A percentile compares a stretch with the other conserved stretches of the same genome.
These are phyloP conservation scores for Microplitis mediator DNA, from an alignment of 1,140 invertebrate species.

Conservation along the genomic window DNA sequence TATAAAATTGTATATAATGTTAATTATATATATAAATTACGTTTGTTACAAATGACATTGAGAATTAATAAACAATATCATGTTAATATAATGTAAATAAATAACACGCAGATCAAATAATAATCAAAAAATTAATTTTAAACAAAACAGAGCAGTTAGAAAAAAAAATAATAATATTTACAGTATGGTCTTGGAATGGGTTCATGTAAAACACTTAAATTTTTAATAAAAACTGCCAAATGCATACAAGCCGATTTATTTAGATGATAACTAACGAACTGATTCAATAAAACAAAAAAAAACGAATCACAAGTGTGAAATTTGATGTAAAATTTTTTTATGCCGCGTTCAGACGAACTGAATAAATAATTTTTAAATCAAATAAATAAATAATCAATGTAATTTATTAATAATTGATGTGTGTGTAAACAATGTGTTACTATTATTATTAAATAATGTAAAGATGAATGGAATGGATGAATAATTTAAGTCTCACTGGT, in stretches of 20 bases:
- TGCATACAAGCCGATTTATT: neutral
- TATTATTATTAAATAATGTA: conserved; percentile 13
- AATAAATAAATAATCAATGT: neutral
- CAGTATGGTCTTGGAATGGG: conserved; percentile 51
- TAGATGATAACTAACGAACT: neutral
- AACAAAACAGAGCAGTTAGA: conserved; percentile 27
- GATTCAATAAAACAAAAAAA: neutral
- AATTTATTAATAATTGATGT: neutral
- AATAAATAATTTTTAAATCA: conserved; percentile 3
- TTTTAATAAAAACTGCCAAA: conserved; percentile 24
- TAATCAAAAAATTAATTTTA: conserved; percentile 38
- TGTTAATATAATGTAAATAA: conserved; percentile 60
- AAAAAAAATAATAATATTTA: conserved; percentile 2
- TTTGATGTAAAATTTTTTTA: conserved; percentile 2
- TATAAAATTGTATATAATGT: too few relatives aligned
- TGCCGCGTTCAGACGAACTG: neutral
- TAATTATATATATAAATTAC: too few relatives aligned
- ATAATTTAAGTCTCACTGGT: conserved; percentile 4
- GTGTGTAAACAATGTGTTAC: conserved; percentile 10
- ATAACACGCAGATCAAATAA: conserved; percentile 41
- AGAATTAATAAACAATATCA: conserved; percentile 20
- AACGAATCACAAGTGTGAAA: conserved; percentile 11
- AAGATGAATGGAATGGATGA: neutral
- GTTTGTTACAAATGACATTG: neutral
- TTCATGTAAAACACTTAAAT: conserved; percentile 49